These are phyloP conservation scores for Platichthys flesus DNA, from an alignment of 2,113 vertebrate genomes.

Conservation along the genomic window DNA sequence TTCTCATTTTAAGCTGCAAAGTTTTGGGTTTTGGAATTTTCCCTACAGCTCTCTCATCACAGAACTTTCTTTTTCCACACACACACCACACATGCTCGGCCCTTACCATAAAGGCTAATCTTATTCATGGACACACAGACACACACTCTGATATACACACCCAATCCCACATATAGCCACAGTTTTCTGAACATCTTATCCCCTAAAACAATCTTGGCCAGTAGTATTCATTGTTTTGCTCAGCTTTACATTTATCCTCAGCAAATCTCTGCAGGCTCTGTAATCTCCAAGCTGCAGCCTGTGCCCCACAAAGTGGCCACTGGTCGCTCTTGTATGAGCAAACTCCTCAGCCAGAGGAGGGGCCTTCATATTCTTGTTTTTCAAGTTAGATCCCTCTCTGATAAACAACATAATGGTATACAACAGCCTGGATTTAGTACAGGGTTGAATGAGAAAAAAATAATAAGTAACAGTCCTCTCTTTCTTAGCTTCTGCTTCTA, in stretches of 20 bases:
- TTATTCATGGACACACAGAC: not conserved
- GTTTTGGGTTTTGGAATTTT: conserved; percentile 40
- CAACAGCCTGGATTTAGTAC: not conserved
- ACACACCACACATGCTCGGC: conserved; percentile 13
- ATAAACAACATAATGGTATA: not conserved
- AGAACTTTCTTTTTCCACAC: not conserved
- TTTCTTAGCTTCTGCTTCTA: not conserved
- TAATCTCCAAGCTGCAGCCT: conserved; percentile 68
- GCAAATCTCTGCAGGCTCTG: conserved; percentile 60
- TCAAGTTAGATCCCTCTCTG: not conserved
- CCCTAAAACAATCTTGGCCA: conserved; percentile 71
- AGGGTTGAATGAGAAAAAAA: not conserved
- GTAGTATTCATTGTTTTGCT: conserved; percentile 69
- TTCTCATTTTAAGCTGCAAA: conserved; percentile 54
- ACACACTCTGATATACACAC: conserved; percentile 34
- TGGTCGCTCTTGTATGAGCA: conserved; percentile 30
- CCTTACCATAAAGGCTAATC: conserved; percentile 29
- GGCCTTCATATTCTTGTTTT: not conserved
- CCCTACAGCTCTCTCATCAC: conserved; percentile 28
- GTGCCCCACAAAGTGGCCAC: conserved; percentile 38
- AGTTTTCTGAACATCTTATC: conserved; percentile 67
- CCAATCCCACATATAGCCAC: conserved; percentile 43
- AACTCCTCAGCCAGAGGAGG: not conserved
- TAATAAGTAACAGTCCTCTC: not conserved
- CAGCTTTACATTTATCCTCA: conserved; percentile 69